Evolutionary conservation across 1,140 invertebrate genomes (phyloP).

Genomic region (Mya arenaria): DNA sequence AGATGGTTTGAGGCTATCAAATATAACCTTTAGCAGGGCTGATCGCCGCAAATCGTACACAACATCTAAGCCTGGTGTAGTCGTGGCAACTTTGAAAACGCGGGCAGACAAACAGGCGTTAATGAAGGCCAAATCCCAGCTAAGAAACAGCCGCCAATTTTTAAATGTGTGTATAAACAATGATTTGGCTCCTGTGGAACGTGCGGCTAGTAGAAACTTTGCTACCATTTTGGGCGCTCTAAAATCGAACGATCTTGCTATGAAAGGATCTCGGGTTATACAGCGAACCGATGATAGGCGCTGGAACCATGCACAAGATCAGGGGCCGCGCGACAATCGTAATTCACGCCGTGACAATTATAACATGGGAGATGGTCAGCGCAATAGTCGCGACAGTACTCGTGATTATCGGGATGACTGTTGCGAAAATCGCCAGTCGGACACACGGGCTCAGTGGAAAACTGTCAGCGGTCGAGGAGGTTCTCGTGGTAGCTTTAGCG

Average conservation of each 20-base stretch:
- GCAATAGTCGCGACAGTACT: no score
- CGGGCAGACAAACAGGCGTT: neutral
- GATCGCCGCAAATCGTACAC: neutral
- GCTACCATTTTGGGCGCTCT: constrained; percentile 6
- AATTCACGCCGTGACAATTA: no score
- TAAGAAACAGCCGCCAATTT: neutral
- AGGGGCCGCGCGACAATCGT: no score
- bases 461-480: neutral
- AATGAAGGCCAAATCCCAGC: neutral
- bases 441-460: no score
- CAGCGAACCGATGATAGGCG: neutral
- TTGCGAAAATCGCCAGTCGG: no score
- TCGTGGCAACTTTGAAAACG: neutral
- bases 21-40: neutral
- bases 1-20: neutral
- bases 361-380: no score
- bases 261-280: constrained; percentile 19
- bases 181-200: neutral
- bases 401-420: no score
- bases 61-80: neutral
- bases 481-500: neutral
- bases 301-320: no score
- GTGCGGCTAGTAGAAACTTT: no score
- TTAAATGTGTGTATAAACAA: neutral
- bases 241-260: neutral